Base-by-base conservation (phyloP, 2,797 vertebrate species). In the Dromococcyx pavoninus region DNA sequence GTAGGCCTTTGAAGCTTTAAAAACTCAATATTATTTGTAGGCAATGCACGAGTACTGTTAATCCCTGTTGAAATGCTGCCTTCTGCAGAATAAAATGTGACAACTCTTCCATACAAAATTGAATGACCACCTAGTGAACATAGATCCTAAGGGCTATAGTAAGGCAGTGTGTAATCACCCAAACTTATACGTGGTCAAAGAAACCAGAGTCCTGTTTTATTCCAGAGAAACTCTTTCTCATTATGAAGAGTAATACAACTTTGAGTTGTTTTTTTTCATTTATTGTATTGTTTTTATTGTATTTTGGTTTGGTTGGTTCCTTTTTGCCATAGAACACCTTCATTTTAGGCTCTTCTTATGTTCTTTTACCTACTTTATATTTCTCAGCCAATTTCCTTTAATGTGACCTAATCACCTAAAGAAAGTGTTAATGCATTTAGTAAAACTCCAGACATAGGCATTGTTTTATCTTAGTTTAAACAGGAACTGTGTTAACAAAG, bases 81-180 rank as follows among this genome's bases (percentile, higher is more conserved):
- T 75, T 71, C 43, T 70, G 41, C 53, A 61, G 41, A 15, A 37
- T 33, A 67, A 72, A 74, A 61, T 17, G 1, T 17, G n/a, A 35
- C 15, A 81, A 51, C 17, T 33, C 13, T 62, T 74, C 0, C 0
- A 11, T 16, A 25, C 8, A 32, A 27, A 88, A 70, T 11, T 18
- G 39, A 81, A 54, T 17, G 43, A 19, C 24, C 23, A 4, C 10
- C 16, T 19, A 35, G 30, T 35, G 30, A 80, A 53, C 12, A 15
- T 5, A 44, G 50, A 30, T 88, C 73, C 54, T 43, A 35, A 32
- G 50, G 44, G 25, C 9, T 61, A 6, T 16, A 44, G 35, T 14
- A 22, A 53, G 35, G n/a, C 24, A 70, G 9, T 10, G 17, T 15
- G 43, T 44, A 78, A 53, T 58, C 61, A 79, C 9, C 19, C 16